Base-by-base conservation (phyloP, 2,797 vertebrate species). In the Urocyon cinereoargenteus region DNA sequence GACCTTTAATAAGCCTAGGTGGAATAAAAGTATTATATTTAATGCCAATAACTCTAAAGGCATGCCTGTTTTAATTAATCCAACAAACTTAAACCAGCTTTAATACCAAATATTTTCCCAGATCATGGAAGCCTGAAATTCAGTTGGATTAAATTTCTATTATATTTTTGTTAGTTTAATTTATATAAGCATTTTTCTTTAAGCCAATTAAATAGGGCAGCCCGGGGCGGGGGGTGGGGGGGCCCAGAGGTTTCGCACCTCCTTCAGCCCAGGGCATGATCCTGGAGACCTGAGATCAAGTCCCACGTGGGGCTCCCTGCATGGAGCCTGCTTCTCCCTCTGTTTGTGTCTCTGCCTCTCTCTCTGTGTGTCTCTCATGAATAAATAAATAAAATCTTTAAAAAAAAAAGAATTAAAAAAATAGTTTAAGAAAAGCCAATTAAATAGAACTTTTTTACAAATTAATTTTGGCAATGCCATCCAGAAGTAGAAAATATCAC, bases 141-240 rank as follows among this genome's bases (percentile, higher is more conserved):
- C 15, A 31, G 26, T 51, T 51, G 26, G 45, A 51, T 77, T 77
- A 77, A 51, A 15, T 51, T 49, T 77, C 45, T 77, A 31, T 77
- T 51, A 77, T 77, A 77, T 77, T 49, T 49, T 15, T 77, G 45
- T 31, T 15, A 77, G 28, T 77, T 77, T 77, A 77, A 77, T 77
- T 77, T 51, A 51, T 51, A 51, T 51, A 77, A 77, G 73, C 73
- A 19, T 77, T 77, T 51, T 77, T 77, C 73, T 77, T 75, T 51
- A 51, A 75, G 73, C 45, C 73, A 77, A 11, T 51, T 77, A 77
- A 51, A 77, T 51, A 31, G 45, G 40, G 40, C 40, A 40, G 40
- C 40, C 40, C 1, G 40, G 6, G 40, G 6, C 0, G 40, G 40
- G 6, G 1, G 40, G 7, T 1, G 40, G 40, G 40, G 5, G 5